Evolutionary conservation across 2,888 invertebrate genomes (phyloP), one percentile per base, ranked within the genome.

Genomic region (Perdita meconis): DNA sequence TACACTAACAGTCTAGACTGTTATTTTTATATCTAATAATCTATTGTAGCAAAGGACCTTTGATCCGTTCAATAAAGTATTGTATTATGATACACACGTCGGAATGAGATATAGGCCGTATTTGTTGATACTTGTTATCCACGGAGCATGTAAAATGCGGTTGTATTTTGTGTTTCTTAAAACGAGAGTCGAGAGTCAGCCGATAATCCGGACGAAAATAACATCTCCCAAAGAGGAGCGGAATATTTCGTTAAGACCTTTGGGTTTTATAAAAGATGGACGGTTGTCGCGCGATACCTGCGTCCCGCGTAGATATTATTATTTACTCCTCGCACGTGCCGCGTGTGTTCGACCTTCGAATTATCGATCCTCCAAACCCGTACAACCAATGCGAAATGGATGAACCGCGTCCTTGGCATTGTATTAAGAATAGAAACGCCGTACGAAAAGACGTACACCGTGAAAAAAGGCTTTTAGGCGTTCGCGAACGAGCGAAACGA

Each of bases 361-460:
- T 85, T 84, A 86, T 86, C 80, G 86, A 86, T 60, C 50, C 44
- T 10, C 36, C 60, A 61, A 68, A 67, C 59, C 57, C 55, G 70
- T 61, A 22, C 65, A 77, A 81, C 79, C 81, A 42, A 71, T 57
- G 64, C 67, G 67, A 74, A 77, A 65, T 73, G 66, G 30, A 68
- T 42, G 76, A 78, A 78, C 40, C 67, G 53, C 67, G 55, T 42
- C 76, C 83, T 78, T 80, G 85, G 59, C 85, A 80, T 78, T 85
- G 83, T 53, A 60, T 78, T 47, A 67, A 65, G 57, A 55, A 50
- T 70, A 65, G 56, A 70, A 50, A 73, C 24, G 5, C 26, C 16
- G 26, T 34, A n/a, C 24, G 51, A 61, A 61, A 53, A 50, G 53
- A 36, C 40, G n/a, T 70, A 57, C 55, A 44, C 26, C n/a, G 13